Conservation (phyloP, 1,140 invertebrate genomes). For the Catajapyx aquilonaris region DNA sequence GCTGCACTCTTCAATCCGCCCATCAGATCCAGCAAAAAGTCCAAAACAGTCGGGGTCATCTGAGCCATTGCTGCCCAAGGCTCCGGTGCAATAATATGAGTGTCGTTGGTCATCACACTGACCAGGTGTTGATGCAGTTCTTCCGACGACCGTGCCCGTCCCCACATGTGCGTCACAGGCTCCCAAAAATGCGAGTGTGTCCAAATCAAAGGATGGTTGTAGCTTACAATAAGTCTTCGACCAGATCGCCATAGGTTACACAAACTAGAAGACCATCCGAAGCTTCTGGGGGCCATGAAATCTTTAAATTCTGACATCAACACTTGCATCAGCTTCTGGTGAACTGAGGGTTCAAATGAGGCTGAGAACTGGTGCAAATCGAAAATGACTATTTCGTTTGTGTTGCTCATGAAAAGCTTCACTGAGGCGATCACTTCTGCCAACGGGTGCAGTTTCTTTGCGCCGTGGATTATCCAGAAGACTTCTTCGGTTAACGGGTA, state of each 20-base stretch:
- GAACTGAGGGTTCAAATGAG: conserved; percentile 24
- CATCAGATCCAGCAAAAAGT: conserved; percentile 25
- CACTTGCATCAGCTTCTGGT: conserved; percentile 24
- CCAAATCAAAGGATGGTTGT: conserved; percentile 24
- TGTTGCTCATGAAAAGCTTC: conserved; percentile 29
- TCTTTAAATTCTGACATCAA: conserved; percentile 26
- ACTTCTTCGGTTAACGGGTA: conserved; percentile 20
- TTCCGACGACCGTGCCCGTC: conserved; percentile 26
- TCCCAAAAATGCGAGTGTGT: conserved; percentile 18
- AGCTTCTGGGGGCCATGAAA: conserved; percentile 22
- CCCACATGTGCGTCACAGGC: conserved; percentile 33
- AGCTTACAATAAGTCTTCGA: conserved; percentile 31
- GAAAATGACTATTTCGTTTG: conserved; percentile 38
- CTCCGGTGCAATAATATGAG: conserved; percentile 8
- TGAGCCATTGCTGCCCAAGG: conserved; percentile 39
- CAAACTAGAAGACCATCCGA: conserved; percentile 24
- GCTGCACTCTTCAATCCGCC: conserved; percentile 28
- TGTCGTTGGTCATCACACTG: conserved; percentile 14
- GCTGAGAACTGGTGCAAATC: conserved; percentile 37
- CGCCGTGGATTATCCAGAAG: conserved; percentile 33
- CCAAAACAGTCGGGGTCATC: conserved; percentile 30
- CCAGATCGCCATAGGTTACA: conserved; percentile 26
- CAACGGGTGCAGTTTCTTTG: conserved; percentile 24
- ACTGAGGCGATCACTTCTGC: conserved; percentile 26
- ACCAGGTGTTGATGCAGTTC: conserved; percentile 25